Conservation (phyloP, 2,113 vertebrate species). For the Mustelus asterias region DNA sequence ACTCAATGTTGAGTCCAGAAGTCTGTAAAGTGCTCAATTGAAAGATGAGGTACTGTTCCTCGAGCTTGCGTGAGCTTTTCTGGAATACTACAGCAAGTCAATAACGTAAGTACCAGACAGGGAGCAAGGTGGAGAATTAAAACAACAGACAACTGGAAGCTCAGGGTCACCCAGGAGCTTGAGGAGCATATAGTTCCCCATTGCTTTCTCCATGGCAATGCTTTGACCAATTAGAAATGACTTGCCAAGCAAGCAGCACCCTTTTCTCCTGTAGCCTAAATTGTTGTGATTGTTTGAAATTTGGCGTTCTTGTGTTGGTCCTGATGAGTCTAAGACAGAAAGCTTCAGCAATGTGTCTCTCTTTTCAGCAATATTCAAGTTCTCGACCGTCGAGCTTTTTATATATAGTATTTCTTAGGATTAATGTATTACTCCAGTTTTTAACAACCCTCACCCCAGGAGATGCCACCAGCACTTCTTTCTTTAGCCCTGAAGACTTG, state of each 20-base stretch:
- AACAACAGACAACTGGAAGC: background rate
- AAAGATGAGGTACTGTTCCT: background rate
- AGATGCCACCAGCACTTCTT: background rate
- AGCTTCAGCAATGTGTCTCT: too few species aligned
- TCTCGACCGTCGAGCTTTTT: background rate
- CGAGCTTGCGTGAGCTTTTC: background rate
- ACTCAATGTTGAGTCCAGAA: background rate
- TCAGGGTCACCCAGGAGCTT: background rate
- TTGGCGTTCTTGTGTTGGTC: too few species aligned
- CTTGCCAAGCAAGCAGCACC: too few species aligned
- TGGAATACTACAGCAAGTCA: background rate
- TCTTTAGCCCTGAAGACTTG: background rate
- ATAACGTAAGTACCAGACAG: background rate
- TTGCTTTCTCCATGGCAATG: too few species aligned
- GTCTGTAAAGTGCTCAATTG: background rate
- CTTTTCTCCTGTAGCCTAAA: too few species aligned
- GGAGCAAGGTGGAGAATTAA: background rate
- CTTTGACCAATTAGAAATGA: too few species aligned
- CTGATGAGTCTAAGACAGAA: too few species aligned
- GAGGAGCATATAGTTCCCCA: too few species aligned
- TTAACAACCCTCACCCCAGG: background rate
- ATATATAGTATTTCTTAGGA: background rate
- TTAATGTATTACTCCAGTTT: background rate
- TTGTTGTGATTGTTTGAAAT: too few species aligned
- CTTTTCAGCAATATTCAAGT: too few species aligned